Conservation (phyloP, 2,113 vertebrate genomes). For the Zootoca vivipara region DNA sequence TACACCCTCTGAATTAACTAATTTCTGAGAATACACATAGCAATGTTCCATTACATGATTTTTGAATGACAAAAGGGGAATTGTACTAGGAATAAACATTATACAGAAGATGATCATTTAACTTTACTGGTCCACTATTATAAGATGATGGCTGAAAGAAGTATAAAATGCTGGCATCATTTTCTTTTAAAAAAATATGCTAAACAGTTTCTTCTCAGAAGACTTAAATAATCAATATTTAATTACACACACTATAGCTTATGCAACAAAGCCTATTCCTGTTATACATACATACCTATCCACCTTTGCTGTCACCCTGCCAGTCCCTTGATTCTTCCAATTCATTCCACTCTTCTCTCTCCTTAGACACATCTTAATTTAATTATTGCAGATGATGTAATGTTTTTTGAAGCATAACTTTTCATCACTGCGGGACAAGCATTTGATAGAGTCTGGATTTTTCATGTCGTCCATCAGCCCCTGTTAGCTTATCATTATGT, state of each 20-base stretch:
- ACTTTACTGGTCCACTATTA: constrained; percentile 42
- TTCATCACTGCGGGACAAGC: not conserved
- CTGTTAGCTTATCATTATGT: not conserved
- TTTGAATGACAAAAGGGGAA: constrained; percentile 17
- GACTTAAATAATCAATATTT: constrained; percentile 43
- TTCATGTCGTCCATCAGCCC: not conserved
- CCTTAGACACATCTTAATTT: not conserved
- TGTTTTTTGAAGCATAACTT: not conserved
- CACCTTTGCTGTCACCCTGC: not conserved
- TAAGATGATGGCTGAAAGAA: constrained; percentile 30
- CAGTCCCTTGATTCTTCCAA: not conserved
- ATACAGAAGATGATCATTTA: constrained; percentile 23
- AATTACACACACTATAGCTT: constrained; percentile 29
- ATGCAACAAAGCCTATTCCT: constrained; percentile 5
- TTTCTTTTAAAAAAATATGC: constrained; percentile 21
- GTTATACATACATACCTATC: not conserved
- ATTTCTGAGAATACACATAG: constrained; percentile 16
- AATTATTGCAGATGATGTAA: not conserved
- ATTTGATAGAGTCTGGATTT: not conserved
- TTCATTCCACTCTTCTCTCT: not conserved
- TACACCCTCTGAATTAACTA: constrained; percentile 19
- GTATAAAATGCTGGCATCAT: constrained; percentile 37
- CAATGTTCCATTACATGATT: not conserved
- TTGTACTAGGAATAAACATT: constrained; percentile 41
- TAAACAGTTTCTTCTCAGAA: constrained; percentile 14